These are phyloP conservation scores for Nephrotoma guestfalica DNA, from an alignment of 2,888 invertebrate genomes.

Conservation along the genomic window DNA sequence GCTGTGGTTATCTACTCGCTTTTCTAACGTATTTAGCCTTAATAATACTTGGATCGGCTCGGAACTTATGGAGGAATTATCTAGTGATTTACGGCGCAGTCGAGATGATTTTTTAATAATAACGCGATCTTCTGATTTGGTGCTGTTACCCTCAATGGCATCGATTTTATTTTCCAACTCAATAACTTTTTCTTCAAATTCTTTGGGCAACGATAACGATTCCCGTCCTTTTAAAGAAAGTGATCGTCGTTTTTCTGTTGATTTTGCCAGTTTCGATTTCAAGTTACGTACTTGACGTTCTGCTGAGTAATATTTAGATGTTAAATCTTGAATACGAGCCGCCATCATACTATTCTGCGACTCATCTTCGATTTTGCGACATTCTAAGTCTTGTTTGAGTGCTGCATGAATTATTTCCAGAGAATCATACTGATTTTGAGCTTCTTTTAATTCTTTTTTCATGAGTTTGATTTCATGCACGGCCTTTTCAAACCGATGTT, in stretches of 20 bases:
- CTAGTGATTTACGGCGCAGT: conserved; percentile 58
- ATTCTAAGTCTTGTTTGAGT: conserved; percentile 56
- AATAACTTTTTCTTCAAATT: conserved; percentile 71
- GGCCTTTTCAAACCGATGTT: conserved; percentile 64
- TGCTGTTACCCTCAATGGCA: conserved; percentile 36
- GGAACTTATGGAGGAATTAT: conserved; percentile 54
- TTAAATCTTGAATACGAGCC: conserved; percentile 68
- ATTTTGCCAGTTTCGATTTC: conserved; percentile 64
- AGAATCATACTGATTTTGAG: conserved; percentile 65
- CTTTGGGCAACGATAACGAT: conserved; percentile 64
- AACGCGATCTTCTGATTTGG: conserved; percentile 30
- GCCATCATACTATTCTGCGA: conserved; percentile 69
- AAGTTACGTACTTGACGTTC: conserved; percentile 67
- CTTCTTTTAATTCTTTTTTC: conserved; percentile 65
- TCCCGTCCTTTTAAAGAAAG: conserved; percentile 72
- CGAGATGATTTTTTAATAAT: conserved; percentile 24
- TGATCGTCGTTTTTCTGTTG: conserved; percentile 59
- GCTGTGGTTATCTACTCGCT: conserved; percentile 46
- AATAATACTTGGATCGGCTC: conserved; percentile 70
- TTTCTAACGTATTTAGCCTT: conserved; percentile 59
- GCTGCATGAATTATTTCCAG: conserved; percentile 65
- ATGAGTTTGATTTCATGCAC: conserved; percentile 70
- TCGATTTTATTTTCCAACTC: conserved; percentile 66
- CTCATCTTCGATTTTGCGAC: conserved; percentile 43
- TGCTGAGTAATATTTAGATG: conserved; percentile 62